Percentiles rank a stretch among this genome's conserved stretches.
These are phyloP conservation scores for Volucella bombylans DNA, from an alignment of 2,888 invertebrate species.

Conservation along the genomic window DNA sequence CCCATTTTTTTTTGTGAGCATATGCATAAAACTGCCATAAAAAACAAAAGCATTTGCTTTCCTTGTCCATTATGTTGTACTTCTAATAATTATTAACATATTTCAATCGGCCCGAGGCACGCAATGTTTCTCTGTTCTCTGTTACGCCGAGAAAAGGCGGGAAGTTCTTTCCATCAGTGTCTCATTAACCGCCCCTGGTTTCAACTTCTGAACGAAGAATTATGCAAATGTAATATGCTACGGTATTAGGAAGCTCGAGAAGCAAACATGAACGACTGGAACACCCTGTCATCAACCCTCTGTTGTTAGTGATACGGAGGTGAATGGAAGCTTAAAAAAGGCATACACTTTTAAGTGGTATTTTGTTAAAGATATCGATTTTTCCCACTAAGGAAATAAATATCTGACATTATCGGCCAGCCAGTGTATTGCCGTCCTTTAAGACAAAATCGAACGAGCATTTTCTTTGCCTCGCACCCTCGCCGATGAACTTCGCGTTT, in stretches of 20 bases:
- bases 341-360: constrained; percentile 45
- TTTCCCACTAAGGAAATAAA: constrained; percentile 46
- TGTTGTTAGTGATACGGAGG: constrained; percentile 4
- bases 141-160: constrained; percentile 66
- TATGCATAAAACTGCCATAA: constrained; percentile 59
- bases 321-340: constrained; percentile 56
- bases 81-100: constrained; percentile 66
- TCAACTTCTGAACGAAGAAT: constrained; percentile 58
- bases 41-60: constrained; percentile 55
- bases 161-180: constrained; percentile 66
- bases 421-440: constrained; percentile 12
- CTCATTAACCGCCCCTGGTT: constrained; percentile 71
- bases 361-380: constrained; percentile 58
- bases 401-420: constrained; percentile 30
- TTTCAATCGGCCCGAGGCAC: constrained; percentile 68
- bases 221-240: constrained; percentile 71
- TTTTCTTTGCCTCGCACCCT: constrained; percentile 38
- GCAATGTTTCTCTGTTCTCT: constrained; percentile 30
- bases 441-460: constrained; percentile 62
- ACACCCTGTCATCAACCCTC: constrained; percentile 45
- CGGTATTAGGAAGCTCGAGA: not conserved
- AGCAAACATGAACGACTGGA: constrained; percentile 32
- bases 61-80: constrained; percentile 60
- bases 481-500: constrained; percentile 63
- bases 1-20: constrained; percentile 58